Evolutionary conservation across 2,888 invertebrate genomes (phyloP).

Genomic region (Abrostola tripartita): DNA sequence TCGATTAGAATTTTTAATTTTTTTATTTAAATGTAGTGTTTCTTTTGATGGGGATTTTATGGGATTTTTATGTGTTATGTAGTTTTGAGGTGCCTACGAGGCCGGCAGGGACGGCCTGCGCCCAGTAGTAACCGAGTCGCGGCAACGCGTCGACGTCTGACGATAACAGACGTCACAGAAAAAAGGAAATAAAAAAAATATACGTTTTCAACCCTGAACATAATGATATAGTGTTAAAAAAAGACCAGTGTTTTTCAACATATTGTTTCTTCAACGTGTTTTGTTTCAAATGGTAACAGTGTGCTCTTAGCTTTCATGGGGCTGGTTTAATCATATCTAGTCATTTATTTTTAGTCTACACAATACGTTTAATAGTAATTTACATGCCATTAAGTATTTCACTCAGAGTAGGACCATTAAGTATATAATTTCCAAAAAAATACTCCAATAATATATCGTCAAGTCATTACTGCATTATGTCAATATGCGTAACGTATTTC

Average conservation of each 20-base stretch:
- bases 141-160: slow-evolving; percentile 78
- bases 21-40: background rate
- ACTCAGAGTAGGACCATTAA: slow-evolving; percentile 14
- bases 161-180: slow-evolving; percentile 63
- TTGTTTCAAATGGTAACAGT: slow-evolving; percentile 59
- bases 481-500: slow-evolving; percentile 62
- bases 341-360: slow-evolving; percentile 73
- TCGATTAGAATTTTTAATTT: slow-evolving; percentile 6
- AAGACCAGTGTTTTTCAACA: slow-evolving; percentile 60
- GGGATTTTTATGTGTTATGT: slow-evolving; percentile 51
- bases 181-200: slow-evolving; percentile 64
- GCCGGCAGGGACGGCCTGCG: slow-evolving; percentile 69
- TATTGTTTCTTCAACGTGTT: slow-evolving; percentile 59
- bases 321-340: slow-evolving; percentile 67
- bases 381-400: slow-evolving; percentile 50
- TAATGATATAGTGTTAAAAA: slow-evolving; percentile 73
- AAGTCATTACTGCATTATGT: slow-evolving; percentile 80
- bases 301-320: slow-evolving; percentile 64
- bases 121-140: slow-evolving; percentile 80
- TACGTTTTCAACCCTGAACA: slow-evolving; percentile 69
- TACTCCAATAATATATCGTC: slow-evolving; percentile 42
- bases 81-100: slow-evolving; percentile 72
- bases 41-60: slow-evolving; percentile 19
- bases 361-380: slow-evolving; percentile 63
- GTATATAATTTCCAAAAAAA: slow-evolving; percentile 7